These are phyloP conservation scores for Epinotia demarniana DNA, from an alignment of 2,888 invertebrate species.

Conservation along the genomic window DNA sequence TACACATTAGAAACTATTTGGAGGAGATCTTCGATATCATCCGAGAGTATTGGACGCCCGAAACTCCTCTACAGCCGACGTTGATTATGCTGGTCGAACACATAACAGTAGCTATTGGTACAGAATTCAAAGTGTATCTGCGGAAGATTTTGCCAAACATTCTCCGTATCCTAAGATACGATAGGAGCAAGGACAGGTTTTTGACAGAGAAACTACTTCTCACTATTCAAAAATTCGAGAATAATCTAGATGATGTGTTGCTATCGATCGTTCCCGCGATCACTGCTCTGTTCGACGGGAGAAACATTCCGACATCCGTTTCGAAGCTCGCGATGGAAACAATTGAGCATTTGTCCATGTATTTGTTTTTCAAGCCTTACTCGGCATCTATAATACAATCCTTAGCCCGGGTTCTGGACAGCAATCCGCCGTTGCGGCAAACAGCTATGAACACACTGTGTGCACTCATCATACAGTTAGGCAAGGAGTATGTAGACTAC, in stretches of 20 bases:
- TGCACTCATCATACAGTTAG: conserved; percentile 94
- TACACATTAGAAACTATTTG: conserved; percentile 97
- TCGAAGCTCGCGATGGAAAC: conserved; percentile 92
- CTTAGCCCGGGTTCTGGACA: conserved; percentile 93
- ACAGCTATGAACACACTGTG: conserved; percentile 96
- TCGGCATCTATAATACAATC: conserved; percentile 97
- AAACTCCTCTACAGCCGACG: conserved; percentile 93
- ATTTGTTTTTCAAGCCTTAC: conserved; percentile 95
- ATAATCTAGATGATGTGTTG: conserved; percentile 97
- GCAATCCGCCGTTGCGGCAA: conserved; percentile 89
- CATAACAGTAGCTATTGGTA: conserved; percentile 96
- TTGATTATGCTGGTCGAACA: conserved; percentile 96
- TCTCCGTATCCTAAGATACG: conserved; percentile 94
- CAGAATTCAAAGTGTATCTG: conserved; percentile 97
- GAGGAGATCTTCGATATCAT: conserved; percentile 97
- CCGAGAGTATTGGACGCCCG: conserved; percentile 96
- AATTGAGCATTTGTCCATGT: conserved; percentile 94
- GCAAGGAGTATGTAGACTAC: conserved; percentile 96
- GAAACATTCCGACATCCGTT: conserved; percentile 91
- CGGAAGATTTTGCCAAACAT: conserved; percentile 97
- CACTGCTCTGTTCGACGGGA: conserved; percentile 94
- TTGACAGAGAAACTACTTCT: conserved; percentile 93
- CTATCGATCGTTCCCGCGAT: conserved; percentile 97
- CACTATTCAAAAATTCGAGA: conserved; percentile 96
- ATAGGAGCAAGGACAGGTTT: conserved; percentile 92